phyloP scores from a whole-genome alignment of 2,797 vertebrate genomes.

The Buceros bicornis region DNA sequence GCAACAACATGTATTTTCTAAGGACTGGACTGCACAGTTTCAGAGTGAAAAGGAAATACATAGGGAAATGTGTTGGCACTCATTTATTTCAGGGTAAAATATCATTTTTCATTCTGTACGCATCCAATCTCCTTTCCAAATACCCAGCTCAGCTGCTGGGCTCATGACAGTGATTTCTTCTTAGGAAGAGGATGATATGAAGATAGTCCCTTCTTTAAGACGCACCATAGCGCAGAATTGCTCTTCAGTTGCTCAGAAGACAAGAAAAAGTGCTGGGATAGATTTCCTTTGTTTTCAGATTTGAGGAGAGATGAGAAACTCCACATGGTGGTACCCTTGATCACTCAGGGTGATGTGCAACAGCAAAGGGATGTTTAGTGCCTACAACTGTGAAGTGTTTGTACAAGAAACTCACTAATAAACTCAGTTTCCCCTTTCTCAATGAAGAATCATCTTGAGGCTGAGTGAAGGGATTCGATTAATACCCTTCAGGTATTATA shows the following conservation, averaged over 20 bases:
- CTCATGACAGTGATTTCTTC: neutral
- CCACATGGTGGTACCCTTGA: neutral
- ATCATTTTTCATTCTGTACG: neutral
- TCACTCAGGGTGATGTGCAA: neutral
- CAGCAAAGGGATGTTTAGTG: neutral
- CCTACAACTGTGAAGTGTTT: neutral
- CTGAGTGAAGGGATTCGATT: neutral
- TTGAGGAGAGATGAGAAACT: neutral
- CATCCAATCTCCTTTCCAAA: neutral
- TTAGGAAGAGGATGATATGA: neutral
- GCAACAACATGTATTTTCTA: neutral
- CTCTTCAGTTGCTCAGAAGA: neutral
- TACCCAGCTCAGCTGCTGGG: accelerated
- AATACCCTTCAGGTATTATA: neutral
- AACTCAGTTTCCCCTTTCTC: neutral
- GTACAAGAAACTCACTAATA: neutral
- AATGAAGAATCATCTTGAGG: neutral
- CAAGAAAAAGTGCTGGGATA: neutral
- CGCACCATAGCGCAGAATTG: neutral
- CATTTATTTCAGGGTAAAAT: neutral
- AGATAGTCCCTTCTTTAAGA: neutral
- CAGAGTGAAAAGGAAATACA: neutral
- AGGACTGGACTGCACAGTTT: neutral
- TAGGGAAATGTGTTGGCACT: neutral
- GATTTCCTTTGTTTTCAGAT: neutral